phyloP scores from a whole-genome alignment of 2,113 vertebrate species.

The Rhodinocichla rosea region DNA sequence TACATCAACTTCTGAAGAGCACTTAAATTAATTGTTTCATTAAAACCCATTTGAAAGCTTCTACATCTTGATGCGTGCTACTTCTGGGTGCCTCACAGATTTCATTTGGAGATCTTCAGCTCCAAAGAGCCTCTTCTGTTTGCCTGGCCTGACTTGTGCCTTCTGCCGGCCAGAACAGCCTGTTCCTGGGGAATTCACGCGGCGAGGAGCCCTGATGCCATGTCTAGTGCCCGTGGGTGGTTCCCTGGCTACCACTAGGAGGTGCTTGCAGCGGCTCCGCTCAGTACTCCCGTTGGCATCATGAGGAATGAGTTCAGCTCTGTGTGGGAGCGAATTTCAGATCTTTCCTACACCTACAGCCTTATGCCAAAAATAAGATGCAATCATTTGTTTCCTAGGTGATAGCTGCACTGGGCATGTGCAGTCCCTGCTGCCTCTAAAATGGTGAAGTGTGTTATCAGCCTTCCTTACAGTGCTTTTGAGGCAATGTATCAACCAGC shows the following conservation, averaged over 20 bases:
- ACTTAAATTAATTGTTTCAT: constrained; percentile 59
- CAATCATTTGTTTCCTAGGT: constrained; percentile 70
- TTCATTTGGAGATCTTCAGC: not conserved
- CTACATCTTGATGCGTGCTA: not conserved
- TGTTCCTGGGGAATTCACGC: not conserved
- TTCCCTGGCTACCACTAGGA: constrained; percentile 12
- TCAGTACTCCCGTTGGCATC: not conserved
- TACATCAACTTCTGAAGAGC: constrained; percentile 34
- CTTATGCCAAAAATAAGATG: constrained; percentile 71
- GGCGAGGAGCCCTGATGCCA: not conserved
- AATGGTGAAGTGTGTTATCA: constrained; percentile 53
- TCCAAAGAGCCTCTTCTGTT: not conserved
- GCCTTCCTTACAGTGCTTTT: constrained; percentile 33
- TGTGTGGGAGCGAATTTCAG: constrained; percentile 50
- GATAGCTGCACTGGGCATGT: constrained; percentile 36
- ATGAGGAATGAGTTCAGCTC: constrained; percentile 39
- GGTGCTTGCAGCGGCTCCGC: not conserved
- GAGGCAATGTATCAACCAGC: not conserved
- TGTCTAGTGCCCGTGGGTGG: not conserved
- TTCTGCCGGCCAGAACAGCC: not conserved
- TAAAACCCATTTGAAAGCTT: constrained; percentile 46
- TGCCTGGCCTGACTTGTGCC: not conserved
- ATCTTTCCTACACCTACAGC: constrained; percentile 69
- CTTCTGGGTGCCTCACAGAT: not conserved
- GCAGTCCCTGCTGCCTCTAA: not conserved